Evolutionary conservation across 2,888 invertebrate species (phyloP).

Genomic region (Halocaridina rubra): DNA sequence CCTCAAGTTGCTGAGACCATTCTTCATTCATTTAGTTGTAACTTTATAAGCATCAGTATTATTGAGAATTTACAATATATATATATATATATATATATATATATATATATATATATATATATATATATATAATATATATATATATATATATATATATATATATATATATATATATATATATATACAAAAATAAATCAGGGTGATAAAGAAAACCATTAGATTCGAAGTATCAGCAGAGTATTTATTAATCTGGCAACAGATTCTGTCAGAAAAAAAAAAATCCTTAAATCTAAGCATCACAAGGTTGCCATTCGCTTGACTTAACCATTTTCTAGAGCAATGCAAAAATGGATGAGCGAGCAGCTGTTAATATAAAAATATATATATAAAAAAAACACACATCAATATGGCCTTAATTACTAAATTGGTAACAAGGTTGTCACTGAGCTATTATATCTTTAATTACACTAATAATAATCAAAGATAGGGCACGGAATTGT

Average conservation of each 20-base stretch:
- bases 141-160: background rate
- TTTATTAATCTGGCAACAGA: background rate
- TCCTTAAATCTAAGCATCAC: background rate
- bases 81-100: background rate
- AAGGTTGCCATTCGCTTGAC: background rate
- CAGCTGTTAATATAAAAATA: background rate
- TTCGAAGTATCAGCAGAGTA: background rate
- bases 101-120: background rate
- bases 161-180: background rate
- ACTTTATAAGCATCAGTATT: no score
- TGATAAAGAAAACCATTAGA: no score
- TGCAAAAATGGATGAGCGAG: background rate
- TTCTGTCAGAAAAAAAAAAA: background rate
- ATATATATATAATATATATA: background rate
- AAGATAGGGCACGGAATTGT: constrained; percentile 3
- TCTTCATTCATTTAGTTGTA: no score
- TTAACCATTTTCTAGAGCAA: background rate
- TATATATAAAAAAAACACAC: background rate
- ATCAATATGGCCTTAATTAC: background rate
- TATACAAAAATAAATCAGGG: background rate
- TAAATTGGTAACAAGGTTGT: constrained; percentile 26
- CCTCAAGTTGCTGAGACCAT: no score
- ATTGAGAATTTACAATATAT: no score
- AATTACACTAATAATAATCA: no score
- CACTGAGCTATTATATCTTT: constrained; percentile 13